These are phyloP conservation scores for Pelecanoides urinatrix DNA, from an alignment of 2,113 vertebrate genomes.

Conservation along the genomic window DNA sequence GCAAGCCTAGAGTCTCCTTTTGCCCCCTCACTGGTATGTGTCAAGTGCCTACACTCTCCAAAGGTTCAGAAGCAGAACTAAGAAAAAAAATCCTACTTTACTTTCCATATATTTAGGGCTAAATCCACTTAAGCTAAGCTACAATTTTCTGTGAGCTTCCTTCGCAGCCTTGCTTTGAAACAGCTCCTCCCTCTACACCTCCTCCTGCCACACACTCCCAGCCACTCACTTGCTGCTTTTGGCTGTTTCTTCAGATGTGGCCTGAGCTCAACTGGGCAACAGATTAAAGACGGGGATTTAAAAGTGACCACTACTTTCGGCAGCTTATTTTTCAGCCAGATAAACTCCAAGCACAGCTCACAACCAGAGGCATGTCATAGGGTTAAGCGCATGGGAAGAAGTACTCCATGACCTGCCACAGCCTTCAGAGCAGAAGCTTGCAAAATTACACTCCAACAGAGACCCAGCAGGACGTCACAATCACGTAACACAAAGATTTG, in stretches of 20 bases:
- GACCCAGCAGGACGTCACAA: neutral
- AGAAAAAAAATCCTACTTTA: neutral
- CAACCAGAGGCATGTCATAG: neutral
- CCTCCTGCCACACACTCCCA: neutral
- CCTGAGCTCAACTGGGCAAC: neutral
- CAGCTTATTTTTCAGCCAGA: neutral
- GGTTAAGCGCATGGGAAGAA: neutral
- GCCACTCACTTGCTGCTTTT: rapidly evolving
- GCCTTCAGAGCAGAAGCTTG: neutral
- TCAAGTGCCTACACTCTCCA: neutral
- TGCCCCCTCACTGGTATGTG: neutral
- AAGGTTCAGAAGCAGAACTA: neutral
- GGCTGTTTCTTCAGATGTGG: rapidly evolving
- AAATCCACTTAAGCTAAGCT: neutral
- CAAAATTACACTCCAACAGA: neutral
- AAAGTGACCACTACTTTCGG: neutral
- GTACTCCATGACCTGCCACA: rapidly evolving
- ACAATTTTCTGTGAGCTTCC: neutral
- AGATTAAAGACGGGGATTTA: neutral
- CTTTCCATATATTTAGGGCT: neutral
- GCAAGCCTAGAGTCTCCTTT: neutral
- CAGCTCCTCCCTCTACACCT: neutral
- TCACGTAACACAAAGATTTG: rapidly evolving
- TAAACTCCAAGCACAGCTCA: neutral
- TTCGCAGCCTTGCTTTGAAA: neutral